Base-by-base conservation (phyloP, 2,113 vertebrate species). In the Tragelaphus buxtoni region DNA sequence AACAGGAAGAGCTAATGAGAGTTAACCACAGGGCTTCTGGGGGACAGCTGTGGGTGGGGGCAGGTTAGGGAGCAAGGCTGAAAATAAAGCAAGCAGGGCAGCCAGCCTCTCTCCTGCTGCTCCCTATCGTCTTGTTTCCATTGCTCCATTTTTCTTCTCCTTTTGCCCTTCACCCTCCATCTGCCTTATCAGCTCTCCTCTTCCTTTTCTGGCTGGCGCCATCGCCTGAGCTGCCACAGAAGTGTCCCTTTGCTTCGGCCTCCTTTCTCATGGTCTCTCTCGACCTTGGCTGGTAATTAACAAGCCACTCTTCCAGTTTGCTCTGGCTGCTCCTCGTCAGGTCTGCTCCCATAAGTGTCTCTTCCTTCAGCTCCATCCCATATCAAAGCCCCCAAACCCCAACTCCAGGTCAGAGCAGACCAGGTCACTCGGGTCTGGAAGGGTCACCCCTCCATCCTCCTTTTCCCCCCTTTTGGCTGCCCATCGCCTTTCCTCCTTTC, bases 31-130 rank as follows among this genome's bases (percentile, higher is more conserved):
- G 96, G 95, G 90, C 96, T 88, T 58, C 97, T 92, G 95, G 95
- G 97, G 98, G 95, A 90, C 94, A 95, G 96, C 95, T 96, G 87
- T n/a, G 69, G 95, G 94, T 95, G 96, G 97, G 96, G 97, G 96
- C 96, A 97, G 98, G 97, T 97, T 96, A 98, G 97, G 97, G 95
- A 98, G 97, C 97, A 97, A 93, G 95, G 97, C 98, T 98, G 97
- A 90, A 99, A 98, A 98, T 98, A 98, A 98, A 98, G 84, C 95
- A 97, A 91, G 97, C 96, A 97, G 96, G 16, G 96, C 97, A 97
- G 97, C 92, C 82, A 97, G 97, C 93, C 77, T 84, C 96, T 88
- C 91, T 84, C 91, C 16, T 95, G 87, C 80, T 53, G 83, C 94
- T 95, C 20, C 24, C 95, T 85, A 86, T 83, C 5, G 0, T 81